phyloP scores from a whole-genome alignment of 2,888 invertebrate species.

The Tipula helvola region DNA sequence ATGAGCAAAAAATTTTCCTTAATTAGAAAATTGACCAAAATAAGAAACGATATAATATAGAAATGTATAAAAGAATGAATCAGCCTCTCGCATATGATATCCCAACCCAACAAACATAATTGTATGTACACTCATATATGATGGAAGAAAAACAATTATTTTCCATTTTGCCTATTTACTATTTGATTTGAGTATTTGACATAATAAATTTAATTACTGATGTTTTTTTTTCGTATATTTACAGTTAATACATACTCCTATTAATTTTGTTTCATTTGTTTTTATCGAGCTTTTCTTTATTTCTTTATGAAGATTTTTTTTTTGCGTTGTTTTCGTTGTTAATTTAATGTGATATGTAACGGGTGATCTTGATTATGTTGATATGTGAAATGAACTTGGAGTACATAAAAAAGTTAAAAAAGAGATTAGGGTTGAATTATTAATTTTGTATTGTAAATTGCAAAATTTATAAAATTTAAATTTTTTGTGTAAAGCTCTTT shows the following conservation, averaged over 20 bases:
- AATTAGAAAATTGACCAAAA: conserved; percentile 4
- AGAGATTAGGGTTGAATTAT: too few species aligned
- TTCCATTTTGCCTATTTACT: not conserved
- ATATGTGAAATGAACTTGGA: not conserved
- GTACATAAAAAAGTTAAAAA: not conserved
- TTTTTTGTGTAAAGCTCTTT: too few species aligned
- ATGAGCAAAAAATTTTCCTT: not conserved
- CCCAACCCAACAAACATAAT: not conserved
- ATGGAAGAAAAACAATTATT: not conserved
- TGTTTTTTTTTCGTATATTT: not conserved
- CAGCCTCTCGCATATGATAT: not conserved
- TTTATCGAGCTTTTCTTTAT: not conserved
- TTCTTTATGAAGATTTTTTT: not conserved
- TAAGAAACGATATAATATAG: not conserved
- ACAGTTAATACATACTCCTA: not conserved
- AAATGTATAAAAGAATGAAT: not conserved
- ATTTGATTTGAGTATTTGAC: not conserved
- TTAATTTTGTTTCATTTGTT: not conserved
- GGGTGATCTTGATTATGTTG: not conserved
- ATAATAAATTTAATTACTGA: not conserved
- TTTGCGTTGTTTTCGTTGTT: not conserved
- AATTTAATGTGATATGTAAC: not conserved
- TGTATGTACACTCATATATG: not conserved
- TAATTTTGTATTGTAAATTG: too few species aligned
- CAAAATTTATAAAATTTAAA: too few species aligned